These are phyloP conservation scores for Phoenicopterus ruber DNA, from an alignment of 2,113 vertebrate species.

Conservation along the genomic window DNA sequence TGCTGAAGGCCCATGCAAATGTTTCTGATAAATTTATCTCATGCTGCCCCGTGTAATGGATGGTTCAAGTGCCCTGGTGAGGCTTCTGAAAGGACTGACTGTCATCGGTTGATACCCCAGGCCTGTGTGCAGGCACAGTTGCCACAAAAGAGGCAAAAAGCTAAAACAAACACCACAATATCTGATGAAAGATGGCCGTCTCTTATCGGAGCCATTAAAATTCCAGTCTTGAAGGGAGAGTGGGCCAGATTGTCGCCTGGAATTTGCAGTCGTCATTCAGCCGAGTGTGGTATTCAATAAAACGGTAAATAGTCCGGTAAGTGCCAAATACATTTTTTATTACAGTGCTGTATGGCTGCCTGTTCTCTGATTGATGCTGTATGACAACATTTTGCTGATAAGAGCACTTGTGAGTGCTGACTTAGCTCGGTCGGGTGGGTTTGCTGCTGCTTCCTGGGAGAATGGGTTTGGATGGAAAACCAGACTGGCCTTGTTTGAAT, in stretches of 20 bases:
- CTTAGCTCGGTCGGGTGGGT: neutral
- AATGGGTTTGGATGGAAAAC: neutral
- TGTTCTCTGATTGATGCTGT: neutral
- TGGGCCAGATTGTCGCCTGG: neutral
- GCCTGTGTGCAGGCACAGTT: neutral
- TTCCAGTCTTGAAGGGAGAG: constrained; percentile 35
- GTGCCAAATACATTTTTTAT: constrained; percentile 20
- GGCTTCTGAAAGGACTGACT: constrained; percentile 48
- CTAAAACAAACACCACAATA: constrained; percentile 47
- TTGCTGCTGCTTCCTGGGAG: constrained; percentile 3
- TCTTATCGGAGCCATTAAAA: constrained; percentile 61
- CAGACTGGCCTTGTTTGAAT: constrained; percentile 1
- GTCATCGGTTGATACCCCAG: constrained; percentile 37
- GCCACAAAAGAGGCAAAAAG: constrained; percentile 29
- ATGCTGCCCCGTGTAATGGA: neutral
- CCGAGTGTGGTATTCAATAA: constrained; percentile 7
- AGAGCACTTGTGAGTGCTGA: neutral
- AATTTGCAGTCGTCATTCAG: neutral
- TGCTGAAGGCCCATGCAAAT: constrained; percentile 10
- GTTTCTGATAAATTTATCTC: constrained; percentile 47
- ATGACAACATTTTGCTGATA: constrained; percentile 1
- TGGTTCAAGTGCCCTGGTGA: constrained; percentile 40
- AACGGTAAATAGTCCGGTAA: neutral
- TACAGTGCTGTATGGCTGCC: neutral
- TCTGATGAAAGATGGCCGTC: constrained; percentile 49